Evolutionary conservation across 1,140 invertebrate genomes (phyloP).

Genomic region (Cephus cinctus): DNA sequence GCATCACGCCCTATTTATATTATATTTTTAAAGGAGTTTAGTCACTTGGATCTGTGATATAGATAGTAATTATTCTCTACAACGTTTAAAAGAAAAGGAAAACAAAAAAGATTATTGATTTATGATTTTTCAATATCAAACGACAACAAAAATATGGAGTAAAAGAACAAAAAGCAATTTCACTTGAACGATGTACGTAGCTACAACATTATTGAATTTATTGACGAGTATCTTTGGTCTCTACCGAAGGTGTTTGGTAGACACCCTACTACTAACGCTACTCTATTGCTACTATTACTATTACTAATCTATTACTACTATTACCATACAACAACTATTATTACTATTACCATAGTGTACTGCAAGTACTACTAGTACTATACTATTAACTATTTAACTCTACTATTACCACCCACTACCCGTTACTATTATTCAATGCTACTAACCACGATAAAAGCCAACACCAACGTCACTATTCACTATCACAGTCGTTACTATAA

Average conservation of each 20-base stretch:
- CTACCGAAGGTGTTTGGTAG: slow-evolving; percentile 46
- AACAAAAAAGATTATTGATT: no score
- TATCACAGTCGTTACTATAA: no score
- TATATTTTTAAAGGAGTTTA: slow-evolving; percentile 59
- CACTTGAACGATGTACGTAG: slow-evolving; percentile 39
- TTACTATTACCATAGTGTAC: slow-evolving; percentile 18
- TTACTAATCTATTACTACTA: slow-evolving; percentile 16
- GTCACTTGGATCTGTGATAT: slow-evolving; percentile 59
- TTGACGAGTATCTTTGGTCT: slow-evolving; percentile 30
- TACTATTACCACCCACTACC: slow-evolving; percentile 27
- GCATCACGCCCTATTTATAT: slow-evolving; percentile 51
- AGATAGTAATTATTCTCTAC: slow-evolving; percentile 58
- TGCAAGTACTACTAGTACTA: slow-evolving; percentile 21
- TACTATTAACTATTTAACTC: background rate
- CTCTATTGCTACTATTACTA: slow-evolving; percentile 21
- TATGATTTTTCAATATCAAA: slow-evolving; percentile 49
- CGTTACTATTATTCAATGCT: slow-evolving; percentile 20
- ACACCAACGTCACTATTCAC: slow-evolving; percentile 18
- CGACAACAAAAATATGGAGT: slow-evolving; percentile 4
- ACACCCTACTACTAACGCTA: slow-evolving; percentile 34
- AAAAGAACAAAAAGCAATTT: slow-evolving; percentile 32
- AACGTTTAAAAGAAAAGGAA: slow-evolving; percentile 51
- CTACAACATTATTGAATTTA: slow-evolving; percentile 27
- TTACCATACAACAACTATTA: slow-evolving; percentile 18
- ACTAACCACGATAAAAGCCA: no score